A percentile compares a stretch with the other conserved stretches of the same genome.
phyloP scores from a whole-genome alignment of 2,113 vertebrate species.

The Pyrgilauda ruficollis region DNA sequence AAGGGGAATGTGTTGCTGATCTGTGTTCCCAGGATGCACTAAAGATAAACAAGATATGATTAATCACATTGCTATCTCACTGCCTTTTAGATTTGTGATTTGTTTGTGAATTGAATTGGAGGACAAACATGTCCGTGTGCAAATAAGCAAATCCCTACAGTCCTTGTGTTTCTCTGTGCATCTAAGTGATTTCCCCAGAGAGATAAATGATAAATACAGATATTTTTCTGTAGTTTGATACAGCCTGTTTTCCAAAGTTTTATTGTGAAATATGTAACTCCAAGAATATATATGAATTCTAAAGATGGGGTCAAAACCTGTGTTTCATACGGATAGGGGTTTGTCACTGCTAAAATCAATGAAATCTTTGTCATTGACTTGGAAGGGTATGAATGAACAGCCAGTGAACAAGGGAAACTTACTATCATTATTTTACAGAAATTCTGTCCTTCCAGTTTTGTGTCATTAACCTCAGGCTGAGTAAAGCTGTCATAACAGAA shows the following conservation, averaged over 20 bases:
- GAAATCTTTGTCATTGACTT: slow-evolving; percentile 6
- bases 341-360: not conserved
- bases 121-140: not conserved
- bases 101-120: not conserved
- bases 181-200: not conserved
- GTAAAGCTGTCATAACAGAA: slow-evolving; percentile 3
- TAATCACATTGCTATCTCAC: not conserved
- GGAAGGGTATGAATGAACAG: not conserved
- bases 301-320: not conserved
- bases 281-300: not conserved
- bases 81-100: not conserved
- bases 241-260: not conserved
- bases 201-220: not conserved
- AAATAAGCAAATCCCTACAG: not conserved
- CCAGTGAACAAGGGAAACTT: not conserved
- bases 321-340: not conserved
- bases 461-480: not conserved
- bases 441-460: not conserved
- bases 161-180: not conserved
- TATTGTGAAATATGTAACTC: not conserved
- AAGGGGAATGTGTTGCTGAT: not conserved
- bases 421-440: slow-evolving; percentile 18
- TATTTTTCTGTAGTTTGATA: not conserved
- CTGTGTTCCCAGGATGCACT: not conserved
- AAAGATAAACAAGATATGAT: not conserved